Evolutionary conservation across 2,888 invertebrate species (phyloP).

Genomic region (Orchestes rusci): DNA sequence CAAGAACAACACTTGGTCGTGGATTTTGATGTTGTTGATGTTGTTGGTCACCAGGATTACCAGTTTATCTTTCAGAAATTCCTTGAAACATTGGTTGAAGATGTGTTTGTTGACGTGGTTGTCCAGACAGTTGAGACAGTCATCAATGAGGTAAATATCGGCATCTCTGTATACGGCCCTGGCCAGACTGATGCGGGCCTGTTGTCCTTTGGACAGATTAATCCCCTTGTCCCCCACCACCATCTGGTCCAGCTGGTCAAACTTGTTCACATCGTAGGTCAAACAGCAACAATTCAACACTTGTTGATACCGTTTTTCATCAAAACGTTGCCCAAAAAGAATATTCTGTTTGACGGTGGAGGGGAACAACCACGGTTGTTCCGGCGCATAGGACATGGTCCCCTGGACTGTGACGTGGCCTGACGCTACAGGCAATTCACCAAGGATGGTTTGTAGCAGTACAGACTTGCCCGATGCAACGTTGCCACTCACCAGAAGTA

Average conservation of each 20-base stretch:
- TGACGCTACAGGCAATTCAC: slow-evolving; percentile 28
- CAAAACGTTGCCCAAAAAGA: slow-evolving; percentile 38
- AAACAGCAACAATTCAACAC: slow-evolving; percentile 44
- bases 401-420: slow-evolving; percentile 30
- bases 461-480: slow-evolving; percentile 42
- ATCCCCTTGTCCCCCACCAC: slow-evolving; percentile 57
- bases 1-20: slow-evolving; percentile 27
- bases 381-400: slow-evolving; percentile 33
- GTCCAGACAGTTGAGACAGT: slow-evolving; percentile 33
- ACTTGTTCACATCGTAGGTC: slow-evolving; percentile 45
- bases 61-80: slow-evolving; percentile 33
- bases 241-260: slow-evolving; percentile 43
- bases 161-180: slow-evolving; percentile 34
- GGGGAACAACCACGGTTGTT: slow-evolving; percentile 37
- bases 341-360: slow-evolving; percentile 36
- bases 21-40: slow-evolving; percentile 30
- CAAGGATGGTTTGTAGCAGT: slow-evolving; percentile 32
- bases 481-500: slow-evolving; percentile 53
- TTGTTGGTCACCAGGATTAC: slow-evolving; percentile 36
- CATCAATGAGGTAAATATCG: slow-evolving; percentile 36
- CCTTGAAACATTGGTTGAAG: slow-evolving; percentile 33
- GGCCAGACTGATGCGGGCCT: slow-evolving; percentile 35
- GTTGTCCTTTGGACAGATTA: slow-evolving; percentile 55
- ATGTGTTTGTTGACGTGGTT: slow-evolving; percentile 31
- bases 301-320: slow-evolving; percentile 36